Base-by-base conservation (phyloP, 2,113 vertebrate species). In the Meles meles region DNA sequence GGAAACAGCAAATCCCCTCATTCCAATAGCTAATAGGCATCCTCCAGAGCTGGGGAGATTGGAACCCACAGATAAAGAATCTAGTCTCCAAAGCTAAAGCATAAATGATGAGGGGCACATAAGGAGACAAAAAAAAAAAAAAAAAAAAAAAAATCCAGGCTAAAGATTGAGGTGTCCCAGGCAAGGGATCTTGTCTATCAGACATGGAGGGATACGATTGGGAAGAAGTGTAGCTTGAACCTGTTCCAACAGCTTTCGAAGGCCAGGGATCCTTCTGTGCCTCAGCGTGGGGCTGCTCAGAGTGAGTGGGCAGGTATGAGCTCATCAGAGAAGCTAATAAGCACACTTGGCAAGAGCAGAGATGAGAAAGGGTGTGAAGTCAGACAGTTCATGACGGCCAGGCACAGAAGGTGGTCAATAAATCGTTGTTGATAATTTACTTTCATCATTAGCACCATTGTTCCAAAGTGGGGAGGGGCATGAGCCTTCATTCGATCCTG, bases 331-430 rank as follows among this genome's bases (percentile, higher is more conserved):
- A 65, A 87, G 80, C 49, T 90, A 97, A 81, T 87, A 88, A 93
- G 84, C 72, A n/a, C 44, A 42, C 57, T 92, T 98, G 97, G 90
- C 92, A 96, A 83, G 61, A 89, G n/a, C 49, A 39, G 34, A n/a
- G 8, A 31, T 85, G 90, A 85, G 84, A 63, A 88, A 69, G 86
- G 20, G 31, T 42, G 49, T 96, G 80, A 96, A 96, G 71, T 84
- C 88, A 87, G 96, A 83, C 15, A 77, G 87, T 89, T 94, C 89
- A 52, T 81, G 95, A 94, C 92, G 97, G 69, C 81, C 77, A 67
- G 88, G 82, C 55, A 49, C 6, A 29, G 0, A 27, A 84, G 94
- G 49, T 81, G 83, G 44, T 96, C 96, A 90, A 67, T 77, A 25
- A 94, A 69, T 65, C 71, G 80, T 13, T 88, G 92, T 65, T 93